phyloP scores from a whole-genome alignment of 2,797 vertebrate species.

The Aplochiton taeniatus region DNA sequence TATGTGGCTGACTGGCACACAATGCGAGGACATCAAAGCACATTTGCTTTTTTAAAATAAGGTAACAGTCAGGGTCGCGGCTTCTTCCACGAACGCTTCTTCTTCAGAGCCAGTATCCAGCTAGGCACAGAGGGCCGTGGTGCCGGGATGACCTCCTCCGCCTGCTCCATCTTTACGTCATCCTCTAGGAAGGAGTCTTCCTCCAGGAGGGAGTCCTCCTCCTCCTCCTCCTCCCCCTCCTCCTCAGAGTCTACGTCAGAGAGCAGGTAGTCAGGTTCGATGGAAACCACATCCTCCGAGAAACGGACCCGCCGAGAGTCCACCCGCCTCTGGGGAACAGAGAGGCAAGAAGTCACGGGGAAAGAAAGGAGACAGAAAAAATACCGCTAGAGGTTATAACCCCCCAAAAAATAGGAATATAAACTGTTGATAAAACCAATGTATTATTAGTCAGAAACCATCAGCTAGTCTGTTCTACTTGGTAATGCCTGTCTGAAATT shows the following conservation, averaged over 20 bases:
- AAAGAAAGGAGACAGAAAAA: not conserved
- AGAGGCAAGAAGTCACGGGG: not conserved
- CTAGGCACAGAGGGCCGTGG: constrained; percentile 53
- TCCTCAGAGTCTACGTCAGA: constrained; percentile 55
- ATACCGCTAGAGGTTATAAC: too few species aligned
- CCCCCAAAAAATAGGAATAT: too few species aligned
- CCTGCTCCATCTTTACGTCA: constrained; percentile 15
- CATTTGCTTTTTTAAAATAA: not conserved
- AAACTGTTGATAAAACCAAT: too few species aligned
- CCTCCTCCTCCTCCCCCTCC: constrained; percentile 7
- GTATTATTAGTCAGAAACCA: too few species aligned
- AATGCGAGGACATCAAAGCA: not conserved
- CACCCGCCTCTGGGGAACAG: constrained; percentile 65
- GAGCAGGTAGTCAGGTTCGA: constrained; percentile 44
- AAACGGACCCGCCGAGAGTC: constrained; percentile 69
- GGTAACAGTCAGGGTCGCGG: constrained; percentile 38
- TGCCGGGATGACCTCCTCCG: constrained; percentile 28
- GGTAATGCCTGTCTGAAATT: too few species aligned
- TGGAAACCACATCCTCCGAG: constrained; percentile 60
- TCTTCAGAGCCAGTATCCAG: constrained; percentile 74
- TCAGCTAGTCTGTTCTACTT: too few species aligned
- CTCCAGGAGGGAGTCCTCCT: constrained; percentile 8
- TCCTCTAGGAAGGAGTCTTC: not conserved
- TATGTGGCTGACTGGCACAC: not conserved
- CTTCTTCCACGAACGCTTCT: constrained; percentile 57